phyloP scores from a whole-genome alignment of 2,113 vertebrate genomes.

The Mesembrinibis cayennensis region DNA sequence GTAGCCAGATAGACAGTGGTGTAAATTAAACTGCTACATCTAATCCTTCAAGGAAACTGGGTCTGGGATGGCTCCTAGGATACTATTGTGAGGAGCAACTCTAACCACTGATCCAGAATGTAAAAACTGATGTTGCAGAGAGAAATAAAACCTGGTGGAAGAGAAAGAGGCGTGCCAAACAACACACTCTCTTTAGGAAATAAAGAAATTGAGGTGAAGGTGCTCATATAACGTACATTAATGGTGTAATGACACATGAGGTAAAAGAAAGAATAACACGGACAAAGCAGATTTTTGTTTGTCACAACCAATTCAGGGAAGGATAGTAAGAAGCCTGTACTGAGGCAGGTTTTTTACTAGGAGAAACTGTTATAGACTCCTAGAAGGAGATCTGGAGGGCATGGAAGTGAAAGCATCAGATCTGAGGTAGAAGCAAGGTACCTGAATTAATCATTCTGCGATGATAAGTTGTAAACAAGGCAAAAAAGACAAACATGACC shows the following conservation, averaged over 20 bases:
- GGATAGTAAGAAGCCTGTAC: neutral
- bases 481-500: neutral
- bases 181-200: neutral
- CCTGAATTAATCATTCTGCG: neutral
- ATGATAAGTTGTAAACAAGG: neutral
- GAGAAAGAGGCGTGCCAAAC: neutral
- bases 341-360: neutral
- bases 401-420: neutral
- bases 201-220: neutral
- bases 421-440: neutral
- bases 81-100: neutral
- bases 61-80: neutral
- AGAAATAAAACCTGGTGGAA: neutral
- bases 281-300: neutral
- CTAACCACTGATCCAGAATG: neutral
- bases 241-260: neutral
- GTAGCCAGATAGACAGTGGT: neutral
- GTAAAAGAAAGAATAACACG: neutral
- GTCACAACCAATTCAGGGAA: neutral
- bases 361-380: neutral
- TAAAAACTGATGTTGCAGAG: neutral
- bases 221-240: neutral
- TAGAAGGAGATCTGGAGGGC: neutral
- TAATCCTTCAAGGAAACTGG: neutral
- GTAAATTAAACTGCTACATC: constrained; percentile 14